A percentile compares a stretch with the other conserved stretches of the same genome.
Evolutionary conservation across 2,113 vertebrate species (phyloP).

Genomic region (Apodemus speciosus): DNA sequence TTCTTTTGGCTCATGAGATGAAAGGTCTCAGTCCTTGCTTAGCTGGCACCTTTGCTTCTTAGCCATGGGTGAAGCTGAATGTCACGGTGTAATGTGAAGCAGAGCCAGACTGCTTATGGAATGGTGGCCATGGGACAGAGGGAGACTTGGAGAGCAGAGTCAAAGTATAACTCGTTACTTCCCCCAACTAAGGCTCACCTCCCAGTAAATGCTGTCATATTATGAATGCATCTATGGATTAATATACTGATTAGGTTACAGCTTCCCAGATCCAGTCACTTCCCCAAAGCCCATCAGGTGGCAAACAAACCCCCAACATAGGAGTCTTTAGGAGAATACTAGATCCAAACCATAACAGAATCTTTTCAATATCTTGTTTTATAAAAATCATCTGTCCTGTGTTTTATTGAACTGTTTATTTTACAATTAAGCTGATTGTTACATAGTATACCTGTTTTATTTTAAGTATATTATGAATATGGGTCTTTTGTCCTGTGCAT

Average conservation of each 20-base stretch:
- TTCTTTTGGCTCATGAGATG: background rate
- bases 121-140: background rate
- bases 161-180: background rate
- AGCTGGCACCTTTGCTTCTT: background rate
- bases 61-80: background rate
- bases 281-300: background rate
- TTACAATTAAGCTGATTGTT: background rate
- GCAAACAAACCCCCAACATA: no score
- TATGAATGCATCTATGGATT: background rate
- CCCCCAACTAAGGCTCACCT: background rate
- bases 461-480: background rate
- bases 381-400: slow-evolving; percentile 15
- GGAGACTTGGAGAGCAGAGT: background rate
- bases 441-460: background rate
- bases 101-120: background rate
- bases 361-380: slow-evolving; percentile 2
- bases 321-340: background rate
- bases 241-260: background rate
- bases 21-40: background rate
- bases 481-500: background rate
- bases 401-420: background rate
- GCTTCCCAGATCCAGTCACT: background rate
- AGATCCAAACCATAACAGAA: background rate
- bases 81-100: background rate
- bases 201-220: background rate